Evolutionary conservation across 2,113 vertebrate genomes (phyloP).

Genomic region (Peucedramus taeniatus): DNA sequence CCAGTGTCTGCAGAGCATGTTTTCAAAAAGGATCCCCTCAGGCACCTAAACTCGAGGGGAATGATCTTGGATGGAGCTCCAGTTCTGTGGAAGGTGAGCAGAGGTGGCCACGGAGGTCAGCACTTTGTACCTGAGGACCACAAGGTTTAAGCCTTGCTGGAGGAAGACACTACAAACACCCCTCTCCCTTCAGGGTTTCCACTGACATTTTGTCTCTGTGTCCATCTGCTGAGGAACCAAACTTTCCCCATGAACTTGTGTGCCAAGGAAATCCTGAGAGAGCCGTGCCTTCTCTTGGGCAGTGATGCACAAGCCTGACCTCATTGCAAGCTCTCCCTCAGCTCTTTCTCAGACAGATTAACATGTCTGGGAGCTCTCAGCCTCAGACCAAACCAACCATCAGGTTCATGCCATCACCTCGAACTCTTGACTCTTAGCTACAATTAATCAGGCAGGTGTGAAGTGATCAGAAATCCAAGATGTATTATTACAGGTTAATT

Average conservation of each 20-base stretch:
- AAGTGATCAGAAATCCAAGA: background rate
- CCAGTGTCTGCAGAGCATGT: background rate
- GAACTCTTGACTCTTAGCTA: background rate
- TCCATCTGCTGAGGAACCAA: background rate
- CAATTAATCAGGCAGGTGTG: background rate
- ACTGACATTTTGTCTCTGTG: background rate
- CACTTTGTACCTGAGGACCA: background rate
- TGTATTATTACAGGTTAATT: background rate
- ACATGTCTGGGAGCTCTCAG: background rate
- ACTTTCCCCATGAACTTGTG: fast-evolving
- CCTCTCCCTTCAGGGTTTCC: fast-evolving
- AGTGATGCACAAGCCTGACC: background rate
- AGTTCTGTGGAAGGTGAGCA: background rate
- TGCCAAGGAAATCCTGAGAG: background rate
- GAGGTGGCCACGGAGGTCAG: background rate
- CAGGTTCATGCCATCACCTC: background rate
- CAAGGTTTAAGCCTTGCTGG: background rate
- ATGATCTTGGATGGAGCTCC: background rate
- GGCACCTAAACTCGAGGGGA: background rate
- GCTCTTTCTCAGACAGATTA: background rate
- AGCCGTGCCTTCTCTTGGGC: background rate
- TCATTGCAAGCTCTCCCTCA: background rate
- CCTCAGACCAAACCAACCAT: background rate
- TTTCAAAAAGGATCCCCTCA: background rate
- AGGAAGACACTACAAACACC: background rate